Conservation (phyloP, 2,113 vertebrate genomes). For the Ceuthmochares aereus region DNA sequence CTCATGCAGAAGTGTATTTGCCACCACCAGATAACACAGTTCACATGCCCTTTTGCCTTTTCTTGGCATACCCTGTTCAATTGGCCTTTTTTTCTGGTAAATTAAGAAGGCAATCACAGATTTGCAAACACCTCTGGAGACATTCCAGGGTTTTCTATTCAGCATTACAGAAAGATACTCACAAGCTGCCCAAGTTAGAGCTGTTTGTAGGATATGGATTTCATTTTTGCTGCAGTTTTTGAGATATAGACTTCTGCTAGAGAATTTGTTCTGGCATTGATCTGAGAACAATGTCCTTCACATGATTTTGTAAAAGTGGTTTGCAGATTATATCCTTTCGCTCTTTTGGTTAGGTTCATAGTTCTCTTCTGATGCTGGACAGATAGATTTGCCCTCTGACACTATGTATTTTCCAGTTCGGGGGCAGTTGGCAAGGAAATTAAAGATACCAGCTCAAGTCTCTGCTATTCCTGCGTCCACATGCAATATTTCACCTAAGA, state of each 20-base stretch:
- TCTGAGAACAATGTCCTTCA: not conserved
- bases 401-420: not conserved
- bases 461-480: not conserved
- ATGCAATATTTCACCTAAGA: not conserved
- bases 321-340: not conserved
- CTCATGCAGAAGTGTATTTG: not conserved
- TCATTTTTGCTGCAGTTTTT: not conserved
- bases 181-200: not conserved
- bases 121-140: not conserved
- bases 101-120: constrained; percentile 38
- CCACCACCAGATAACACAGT: not conserved
- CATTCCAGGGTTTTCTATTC: constrained; percentile 2
- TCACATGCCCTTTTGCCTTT: not conserved
- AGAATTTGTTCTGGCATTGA: not conserved
- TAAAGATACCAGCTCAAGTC: not conserved
- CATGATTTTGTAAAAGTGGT: not conserved
- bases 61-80: not conserved
- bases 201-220: not conserved
- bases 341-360: not conserved
- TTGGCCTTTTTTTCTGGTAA: constrained; percentile 25
- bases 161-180: not conserved
- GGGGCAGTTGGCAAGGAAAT: not conserved
- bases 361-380: not conserved
- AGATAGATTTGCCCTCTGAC: not conserved
- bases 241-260: not conserved